Conservation (phyloP, 2,113 vertebrate genomes). For the Cebus imitator region DNA sequence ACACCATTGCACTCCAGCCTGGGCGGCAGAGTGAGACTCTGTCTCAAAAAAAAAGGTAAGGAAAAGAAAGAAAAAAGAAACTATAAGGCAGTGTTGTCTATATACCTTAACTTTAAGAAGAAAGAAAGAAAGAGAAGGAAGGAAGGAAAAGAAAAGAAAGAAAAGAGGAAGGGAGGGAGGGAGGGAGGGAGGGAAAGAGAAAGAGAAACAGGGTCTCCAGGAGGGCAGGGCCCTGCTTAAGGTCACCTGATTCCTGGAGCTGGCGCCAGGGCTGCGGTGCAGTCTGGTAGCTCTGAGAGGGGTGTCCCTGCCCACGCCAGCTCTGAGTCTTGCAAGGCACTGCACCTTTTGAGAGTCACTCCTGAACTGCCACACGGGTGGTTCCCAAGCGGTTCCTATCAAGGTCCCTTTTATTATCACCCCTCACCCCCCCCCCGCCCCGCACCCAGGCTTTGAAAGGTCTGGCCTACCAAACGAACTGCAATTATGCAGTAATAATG, state of each 20-base stretch:
- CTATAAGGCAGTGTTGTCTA: no score
- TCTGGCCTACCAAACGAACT: conserved; percentile 59
- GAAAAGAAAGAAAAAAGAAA: neutral
- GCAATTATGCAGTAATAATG: conserved; percentile 68
- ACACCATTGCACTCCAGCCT: no score
- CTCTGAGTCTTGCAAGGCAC: neutral
- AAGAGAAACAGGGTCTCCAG: neutral
- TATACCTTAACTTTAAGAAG: no score
- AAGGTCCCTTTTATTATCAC: conserved; percentile 53
- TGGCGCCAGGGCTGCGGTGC: neutral
- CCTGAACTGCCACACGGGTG: neutral
- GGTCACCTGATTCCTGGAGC: conserved; percentile 24
- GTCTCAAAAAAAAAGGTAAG: neutral
- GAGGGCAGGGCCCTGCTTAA: neutral
- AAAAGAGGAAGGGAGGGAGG: no score
- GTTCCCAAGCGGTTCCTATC: conserved; percentile 23
- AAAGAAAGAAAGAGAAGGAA: no score
- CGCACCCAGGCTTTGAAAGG: conserved; percentile 63
- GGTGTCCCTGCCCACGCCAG: neutral
- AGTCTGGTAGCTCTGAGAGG: neutral
- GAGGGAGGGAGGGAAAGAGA: no score
- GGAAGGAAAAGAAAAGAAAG: no score
- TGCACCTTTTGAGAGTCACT: neutral
- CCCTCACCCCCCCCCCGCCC: neutral
- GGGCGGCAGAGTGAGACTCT: no score